Evolutionary conservation across 2,113 vertebrate species (phyloP).

Genomic region (Malurus elegans): DNA sequence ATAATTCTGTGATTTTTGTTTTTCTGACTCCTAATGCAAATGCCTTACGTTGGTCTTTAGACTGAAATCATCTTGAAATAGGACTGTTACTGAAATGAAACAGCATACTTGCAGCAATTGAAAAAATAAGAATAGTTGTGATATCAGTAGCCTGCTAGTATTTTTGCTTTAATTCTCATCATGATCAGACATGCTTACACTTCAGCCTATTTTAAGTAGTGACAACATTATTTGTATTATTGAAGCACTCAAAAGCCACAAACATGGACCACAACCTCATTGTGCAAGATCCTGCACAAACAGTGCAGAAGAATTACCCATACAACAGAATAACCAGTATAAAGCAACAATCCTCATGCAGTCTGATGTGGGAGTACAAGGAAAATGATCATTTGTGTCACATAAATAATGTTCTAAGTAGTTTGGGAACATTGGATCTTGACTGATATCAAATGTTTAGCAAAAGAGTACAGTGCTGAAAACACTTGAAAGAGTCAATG

Average conservation of each 20-base stretch:
- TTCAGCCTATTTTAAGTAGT: slow-evolving; percentile 24
- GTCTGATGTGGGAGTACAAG: neutral
- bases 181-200: neutral
- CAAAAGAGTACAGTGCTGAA: neutral
- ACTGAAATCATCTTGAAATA: neutral
- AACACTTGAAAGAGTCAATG: neutral
- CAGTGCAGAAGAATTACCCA: neutral
- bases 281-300: slow-evolving; percentile 46
- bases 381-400: neutral
- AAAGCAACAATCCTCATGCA: slow-evolving; percentile 1
- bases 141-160: neutral
- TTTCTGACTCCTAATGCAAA: neutral
- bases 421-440: neutral
- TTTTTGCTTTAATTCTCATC: neutral
- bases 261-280: neutral
- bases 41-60: neutral
- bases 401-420: neutral
- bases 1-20: neutral
- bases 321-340: neutral
- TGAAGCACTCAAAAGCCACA: slow-evolving; percentile 30
- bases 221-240: slow-evolving; percentile 34
- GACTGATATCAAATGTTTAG: neutral
- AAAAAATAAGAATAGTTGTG: neutral
- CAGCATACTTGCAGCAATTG: neutral
- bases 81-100: neutral